These are phyloP conservation scores for Branchipolynoe longqiensis DNA, from an alignment of 2,888 invertebrate species.

Conservation along the genomic window DNA sequence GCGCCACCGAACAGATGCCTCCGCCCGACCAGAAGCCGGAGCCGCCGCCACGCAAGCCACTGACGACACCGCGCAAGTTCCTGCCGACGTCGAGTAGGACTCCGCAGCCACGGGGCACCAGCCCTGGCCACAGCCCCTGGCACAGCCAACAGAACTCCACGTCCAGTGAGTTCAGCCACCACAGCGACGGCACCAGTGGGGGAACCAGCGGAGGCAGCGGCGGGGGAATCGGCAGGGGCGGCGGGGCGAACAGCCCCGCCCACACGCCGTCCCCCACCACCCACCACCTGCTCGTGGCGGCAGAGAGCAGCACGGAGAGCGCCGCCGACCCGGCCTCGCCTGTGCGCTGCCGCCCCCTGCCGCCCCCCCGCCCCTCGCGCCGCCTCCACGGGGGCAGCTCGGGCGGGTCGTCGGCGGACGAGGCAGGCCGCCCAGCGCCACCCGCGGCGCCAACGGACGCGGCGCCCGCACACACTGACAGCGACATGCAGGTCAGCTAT, in stretches of 20 bases:
- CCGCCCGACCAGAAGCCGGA: neutral
- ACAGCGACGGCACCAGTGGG: neutral
- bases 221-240: constrained; percentile 13
- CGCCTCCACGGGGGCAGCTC: neutral
- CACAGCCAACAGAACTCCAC: constrained; percentile 48
- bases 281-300: constrained; percentile 43
- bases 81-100: constrained; percentile 26
- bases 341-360: constrained; percentile 28
- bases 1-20: neutral
- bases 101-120: neutral
- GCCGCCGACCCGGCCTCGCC: neutral
- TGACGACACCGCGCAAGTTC: constrained; percentile 31
- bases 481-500: constrained; percentile 57
- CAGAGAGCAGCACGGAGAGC: constrained; percentile 40
- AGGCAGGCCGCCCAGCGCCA: neutral
- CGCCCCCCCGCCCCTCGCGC: constrained; percentile 50
- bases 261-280: constrained; percentile 50
- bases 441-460: constrained; percentile 5
- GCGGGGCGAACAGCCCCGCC: neutral
- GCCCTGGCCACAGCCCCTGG: neutral
- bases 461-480: too few relatives aligned
- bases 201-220: neutral
- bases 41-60: constrained; percentile 15
- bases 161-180: constrained; percentile 40
- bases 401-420: constrained; percentile 13